Conservation (phyloP, 2,113 vertebrate species). For the Pangasianodon hypophthalmus region DNA sequence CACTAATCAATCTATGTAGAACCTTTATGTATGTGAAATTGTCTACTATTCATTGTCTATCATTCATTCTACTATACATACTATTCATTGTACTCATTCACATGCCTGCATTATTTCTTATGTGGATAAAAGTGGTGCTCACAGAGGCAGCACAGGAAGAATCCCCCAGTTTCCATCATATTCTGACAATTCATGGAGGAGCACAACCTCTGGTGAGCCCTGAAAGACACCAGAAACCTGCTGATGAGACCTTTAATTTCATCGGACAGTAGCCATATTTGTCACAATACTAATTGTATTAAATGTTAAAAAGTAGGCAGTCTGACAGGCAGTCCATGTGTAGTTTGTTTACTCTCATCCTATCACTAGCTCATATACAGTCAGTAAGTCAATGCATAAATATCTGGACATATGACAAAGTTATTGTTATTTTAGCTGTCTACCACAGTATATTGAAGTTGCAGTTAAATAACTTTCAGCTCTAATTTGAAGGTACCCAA, state of each 20-base stretch:
- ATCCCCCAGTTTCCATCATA: constrained; percentile 87
- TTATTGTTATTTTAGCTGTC: background rate
- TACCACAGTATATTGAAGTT: too few relatives aligned
- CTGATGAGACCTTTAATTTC: background rate
- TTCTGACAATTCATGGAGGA: constrained; percentile 80
- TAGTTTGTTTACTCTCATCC: background rate
- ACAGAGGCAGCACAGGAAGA: constrained; percentile 81
- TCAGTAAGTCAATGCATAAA: background rate
- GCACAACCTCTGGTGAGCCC: constrained; percentile 78
- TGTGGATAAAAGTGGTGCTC: constrained; percentile 54
- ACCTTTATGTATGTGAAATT: background rate
- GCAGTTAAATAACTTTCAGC: too few relatives aligned
- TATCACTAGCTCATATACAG: background rate
- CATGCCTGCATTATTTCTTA: background rate
- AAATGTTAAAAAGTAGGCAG: background rate
- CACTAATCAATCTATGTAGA: background rate
- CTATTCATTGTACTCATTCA: background rate
- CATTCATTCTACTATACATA: background rate
- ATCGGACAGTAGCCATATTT: background rate
- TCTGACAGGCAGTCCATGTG: background rate
- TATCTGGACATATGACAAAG: background rate
- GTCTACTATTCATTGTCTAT: background rate
- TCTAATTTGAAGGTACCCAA: too few relatives aligned
- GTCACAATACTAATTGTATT: background rate
- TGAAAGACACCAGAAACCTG: constrained; percentile 60